phyloP scores from a whole-genome alignment of 1,140 invertebrate species.

The Asbolus verrucosus region DNA sequence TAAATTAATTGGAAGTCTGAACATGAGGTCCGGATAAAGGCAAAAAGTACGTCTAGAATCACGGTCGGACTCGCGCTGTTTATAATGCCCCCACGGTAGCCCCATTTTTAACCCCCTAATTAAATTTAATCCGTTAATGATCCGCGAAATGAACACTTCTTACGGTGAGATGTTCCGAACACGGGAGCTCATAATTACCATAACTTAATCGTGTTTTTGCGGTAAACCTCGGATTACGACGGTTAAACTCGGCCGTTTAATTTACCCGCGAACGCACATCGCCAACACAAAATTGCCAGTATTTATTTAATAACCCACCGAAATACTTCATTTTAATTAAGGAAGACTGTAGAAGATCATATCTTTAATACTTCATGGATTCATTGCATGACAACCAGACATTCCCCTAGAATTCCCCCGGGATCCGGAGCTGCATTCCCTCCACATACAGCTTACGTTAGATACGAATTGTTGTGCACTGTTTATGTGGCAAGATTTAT shows the following conservation, averaged over 20 bases:
- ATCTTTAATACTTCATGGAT: constrained; percentile 34
- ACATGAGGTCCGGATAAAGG: not conserved
- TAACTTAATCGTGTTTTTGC: constrained; percentile 25
- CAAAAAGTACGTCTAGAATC: no score
- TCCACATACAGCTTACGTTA: no score
- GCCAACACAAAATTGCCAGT: constrained; percentile 19
- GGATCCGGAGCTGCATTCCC: constrained; percentile 29
- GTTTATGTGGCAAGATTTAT: constrained; percentile 20
- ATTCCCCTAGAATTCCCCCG: constrained; percentile 7
- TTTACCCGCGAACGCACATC: no score
- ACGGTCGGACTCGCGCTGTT: no score
- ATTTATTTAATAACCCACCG: constrained; percentile 12
- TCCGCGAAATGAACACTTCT: constrained; percentile 42
- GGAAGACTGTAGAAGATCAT: constrained; percentile 22
- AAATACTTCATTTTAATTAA: constrained; percentile 24
- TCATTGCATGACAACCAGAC: constrained; percentile 30
- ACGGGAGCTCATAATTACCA: constrained; percentile 37
- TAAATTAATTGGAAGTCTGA: constrained; percentile 40
- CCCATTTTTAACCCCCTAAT: constrained; percentile 31
- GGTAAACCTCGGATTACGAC: constrained; percentile 17
- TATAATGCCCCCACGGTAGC: no score
- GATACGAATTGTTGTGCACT: constrained; percentile 28
- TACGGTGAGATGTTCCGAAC: constrained; percentile 21
- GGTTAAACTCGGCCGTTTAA: constrained; percentile 21
- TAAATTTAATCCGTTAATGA: constrained; percentile 39